Evolutionary conservation across 2,113 vertebrate species (phyloP), one percentile per base, ranked within the genome.

Genomic region (Willisornis vidua): DNA sequence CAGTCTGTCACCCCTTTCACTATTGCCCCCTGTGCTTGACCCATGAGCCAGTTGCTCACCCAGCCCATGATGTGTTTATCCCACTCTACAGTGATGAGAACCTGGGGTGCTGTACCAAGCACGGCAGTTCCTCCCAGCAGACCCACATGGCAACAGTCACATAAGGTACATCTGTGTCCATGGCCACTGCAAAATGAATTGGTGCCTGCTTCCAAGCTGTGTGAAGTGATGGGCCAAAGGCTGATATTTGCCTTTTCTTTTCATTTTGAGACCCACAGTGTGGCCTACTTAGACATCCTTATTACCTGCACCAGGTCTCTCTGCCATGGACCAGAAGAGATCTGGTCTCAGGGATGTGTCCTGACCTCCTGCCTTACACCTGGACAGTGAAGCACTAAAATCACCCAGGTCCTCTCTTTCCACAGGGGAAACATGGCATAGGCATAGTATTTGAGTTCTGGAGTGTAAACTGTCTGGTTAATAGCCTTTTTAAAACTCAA

Each of bases 61-160:
- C 57, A 58, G 5, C 22, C 14, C 20, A 35, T 35, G 33, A 23
- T 58, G 33, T 58, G 57, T 35, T 58, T 58, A 58, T n/a, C 20
- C 57, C 23, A 3, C 33, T 35, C 13, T 58, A 24, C 22, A 23
- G 29, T 5, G 4, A 2, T 26, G 55, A 54, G 55, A 51, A 46
- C 24, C 7, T 2, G 1, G 28, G 8, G 15, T 17, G 10, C 29
- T 0, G 0, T 9, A 3, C 39, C 3, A 6, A 87, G 24, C 45
- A 17, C 52, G 57, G n/a, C 35, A 54, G 39, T 14, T 22, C 3
- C 1, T 7, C 17, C 24, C 10, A 52, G 43, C 45, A 75, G 29
- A 45, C 5, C 18, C 2, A 0, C 0, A 1, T 13, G 24, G 23
- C 24, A 0, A 1, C 2, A 3, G 7, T 46, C 45, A 35, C 2